Evolutionary conservation across 2,888 invertebrate genomes (phyloP).

Genomic region (Caenorhabditis sp.): DNA sequence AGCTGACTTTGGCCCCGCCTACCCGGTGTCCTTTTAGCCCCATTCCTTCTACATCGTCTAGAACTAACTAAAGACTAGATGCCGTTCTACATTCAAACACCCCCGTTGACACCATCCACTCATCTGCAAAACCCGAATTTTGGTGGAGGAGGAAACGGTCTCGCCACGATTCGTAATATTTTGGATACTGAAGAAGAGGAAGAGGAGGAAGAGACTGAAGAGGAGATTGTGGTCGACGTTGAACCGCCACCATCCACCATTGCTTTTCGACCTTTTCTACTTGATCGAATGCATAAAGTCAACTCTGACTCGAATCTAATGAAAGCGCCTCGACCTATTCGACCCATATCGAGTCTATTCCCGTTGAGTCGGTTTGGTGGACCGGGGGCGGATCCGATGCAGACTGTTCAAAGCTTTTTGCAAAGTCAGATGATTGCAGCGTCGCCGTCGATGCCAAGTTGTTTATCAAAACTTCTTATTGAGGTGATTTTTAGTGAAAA

Average conservation of each 20-base stretch:
- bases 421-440: conserved; percentile 22
- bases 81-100: conserved; percentile 44
- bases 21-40: background rate
- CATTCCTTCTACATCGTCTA: background rate
- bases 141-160: background rate
- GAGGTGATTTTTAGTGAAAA: conserved; percentile 12
- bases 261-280: background rate
- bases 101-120: conserved; percentile 29
- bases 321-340: conserved; percentile 14
- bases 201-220: conserved; percentile 5
- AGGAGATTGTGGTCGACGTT: conserved; percentile 7
- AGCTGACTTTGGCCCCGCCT: conserved; percentile 1
- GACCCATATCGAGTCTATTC: conserved; percentile 23
- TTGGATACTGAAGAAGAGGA: conserved; percentile 20
- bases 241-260: background rate
- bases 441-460: conserved; percentile 34
- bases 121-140: background rate
- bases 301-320: conserved; percentile 2
- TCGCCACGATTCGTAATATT: conserved; percentile 12
- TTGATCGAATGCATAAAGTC: background rate
- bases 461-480: conserved; percentile 30
- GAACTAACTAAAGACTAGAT: too few species aligned
- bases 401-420: conserved; percentile 33
- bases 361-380: background rate
- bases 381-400: conserved; percentile 21